Percentiles rank a stretch among this genome's conserved stretches.
These are phyloP conservation scores for Bruchidius siliquastri DNA, from an alignment of 2,888 invertebrate genomes.

Conservation along the genomic window DNA sequence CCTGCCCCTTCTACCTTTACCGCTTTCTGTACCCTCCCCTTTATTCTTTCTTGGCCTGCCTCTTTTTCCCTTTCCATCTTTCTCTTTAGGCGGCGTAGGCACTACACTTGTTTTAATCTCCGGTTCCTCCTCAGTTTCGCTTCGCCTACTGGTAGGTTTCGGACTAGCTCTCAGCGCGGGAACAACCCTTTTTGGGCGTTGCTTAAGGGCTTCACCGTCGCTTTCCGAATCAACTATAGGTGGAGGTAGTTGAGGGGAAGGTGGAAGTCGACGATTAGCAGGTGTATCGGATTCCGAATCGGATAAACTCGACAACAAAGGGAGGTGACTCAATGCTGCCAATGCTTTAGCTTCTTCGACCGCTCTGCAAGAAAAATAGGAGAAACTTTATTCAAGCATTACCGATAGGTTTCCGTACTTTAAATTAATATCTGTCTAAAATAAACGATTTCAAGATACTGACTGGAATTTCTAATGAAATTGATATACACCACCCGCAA, in stretches of 20 bases:
- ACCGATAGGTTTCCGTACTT: no score
- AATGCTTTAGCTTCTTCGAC: conserved; percentile 49
- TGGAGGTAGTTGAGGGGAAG: neutral
- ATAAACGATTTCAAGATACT: no score
- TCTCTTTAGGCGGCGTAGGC: conserved; percentile 5
- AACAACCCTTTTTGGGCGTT: conserved; percentile 32
- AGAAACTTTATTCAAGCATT: conserved; percentile 37
- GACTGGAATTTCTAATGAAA: no score
- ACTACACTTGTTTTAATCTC: neutral
- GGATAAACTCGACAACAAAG: conserved; percentile 57
- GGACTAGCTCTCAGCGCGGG: conserved; percentile 41
- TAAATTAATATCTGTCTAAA: no score
- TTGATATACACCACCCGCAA: no score
- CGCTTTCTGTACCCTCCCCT: conserved; percentile 22
- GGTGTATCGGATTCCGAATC: conserved; percentile 36
- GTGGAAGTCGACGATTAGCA: neutral
- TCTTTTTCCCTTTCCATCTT: conserved; percentile 20
- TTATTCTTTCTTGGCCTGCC: conserved; percentile 26
- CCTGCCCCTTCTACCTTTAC: conserved; percentile 28
- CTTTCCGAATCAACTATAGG: conserved; percentile 7
- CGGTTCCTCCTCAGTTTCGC: conserved; percentile 37
- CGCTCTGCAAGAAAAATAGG: conserved; percentile 40
- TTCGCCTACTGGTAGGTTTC: conserved; percentile 41
- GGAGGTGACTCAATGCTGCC: conserved; percentile 31
- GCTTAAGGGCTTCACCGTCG: conserved; percentile 28